phyloP scores from a whole-genome alignment of 1,140 invertebrate genomes.

The Aradophagus sp. region DNA sequence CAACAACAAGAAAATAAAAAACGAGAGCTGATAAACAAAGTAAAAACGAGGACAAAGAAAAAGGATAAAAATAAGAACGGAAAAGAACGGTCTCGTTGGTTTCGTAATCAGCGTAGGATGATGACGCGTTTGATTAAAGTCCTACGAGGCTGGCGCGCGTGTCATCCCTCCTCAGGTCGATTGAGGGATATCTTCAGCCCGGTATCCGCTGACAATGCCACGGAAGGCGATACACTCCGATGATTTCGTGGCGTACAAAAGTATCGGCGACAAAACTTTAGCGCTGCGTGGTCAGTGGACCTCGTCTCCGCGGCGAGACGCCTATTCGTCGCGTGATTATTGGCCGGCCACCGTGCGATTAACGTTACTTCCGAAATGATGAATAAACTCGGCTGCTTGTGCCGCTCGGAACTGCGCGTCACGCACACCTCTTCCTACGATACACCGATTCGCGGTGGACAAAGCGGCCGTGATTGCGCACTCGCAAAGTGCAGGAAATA shows the following conservation, averaged over 20 bases:
- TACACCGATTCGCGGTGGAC: constrained; percentile 32
- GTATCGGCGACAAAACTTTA: constrained; percentile 70
- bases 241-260: constrained; percentile 63
- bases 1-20: too few relatives aligned
- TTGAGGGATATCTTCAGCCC: constrained; percentile 68
- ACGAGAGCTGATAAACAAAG: too few relatives aligned
- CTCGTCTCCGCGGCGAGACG: constrained; percentile 70
- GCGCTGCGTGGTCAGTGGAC: constrained; percentile 70
- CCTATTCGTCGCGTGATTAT: constrained; percentile 63
- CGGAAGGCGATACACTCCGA: constrained; percentile 75
- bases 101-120: constrained; percentile 46
- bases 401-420: constrained; percentile 65
- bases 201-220: constrained; percentile 73
- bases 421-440: constrained; percentile 63
- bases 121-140: constrained; percentile 41
- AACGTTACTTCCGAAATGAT: constrained; percentile 69
- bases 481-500: constrained; percentile 60
- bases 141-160: constrained; percentile 40
- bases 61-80: constrained; percentile 4
- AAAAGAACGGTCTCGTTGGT: constrained; percentile 23
- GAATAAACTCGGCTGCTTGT: constrained; percentile 60
- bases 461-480: constrained; percentile 56
- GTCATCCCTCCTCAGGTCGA: constrained; percentile 52
- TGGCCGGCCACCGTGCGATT: constrained; percentile 61
- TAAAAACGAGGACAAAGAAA: too few relatives aligned